Base-by-base conservation (phyloP, 2,113 vertebrate species). In the Prunella fulvescens region DNA sequence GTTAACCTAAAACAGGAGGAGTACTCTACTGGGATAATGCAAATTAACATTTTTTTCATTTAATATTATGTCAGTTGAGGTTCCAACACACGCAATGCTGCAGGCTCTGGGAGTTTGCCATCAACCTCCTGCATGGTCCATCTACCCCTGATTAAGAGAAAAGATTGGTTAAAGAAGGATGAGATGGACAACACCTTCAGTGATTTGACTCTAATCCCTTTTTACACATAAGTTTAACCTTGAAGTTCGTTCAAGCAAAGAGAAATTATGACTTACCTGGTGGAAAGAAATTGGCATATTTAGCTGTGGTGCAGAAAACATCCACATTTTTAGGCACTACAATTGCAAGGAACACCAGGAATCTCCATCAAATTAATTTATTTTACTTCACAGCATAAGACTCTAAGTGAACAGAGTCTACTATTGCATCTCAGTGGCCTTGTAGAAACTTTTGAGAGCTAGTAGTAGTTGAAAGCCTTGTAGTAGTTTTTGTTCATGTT, bases 1-100 rank as follows among this genome's bases (percentile, higher is more conserved):
- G 17, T 51, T 53, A 47, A 69, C 5, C 6, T 54, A 42, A 73
- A 76, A 58, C 0, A 1, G 17, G 17, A 50, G 15, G 5, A 64
- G 4, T 45, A 15, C 9, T 42, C 14, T 57, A 17, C 11, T 12
- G 1, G 0, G 7, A 64, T 33, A 14, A 7, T 5, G 1, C 5
- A 70, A 66, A 66, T 70, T 31, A 53, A 9, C 5, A 5, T 9
- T 50, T 81, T 74, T 66, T 24, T 48, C 19, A 66, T 40, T 39
- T 78, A 77, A 47, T 56, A n/a, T 31, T 31, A n/a, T 28, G 5
- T 6, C n/a, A 58, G 12, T 70, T 74, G 37, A 37, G 9, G 24
- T 73, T 90, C 62, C 25, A 50, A 12, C 18, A 70, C 39, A 37
- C 1, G 1, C 2, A 14, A 7, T 74, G 11, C 4, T 66, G 10